Evolutionary conservation across 2,888 invertebrate genomes (phyloP), one percentile per base, ranked within the genome.

Genomic region (Rotaria sp.): DNA sequence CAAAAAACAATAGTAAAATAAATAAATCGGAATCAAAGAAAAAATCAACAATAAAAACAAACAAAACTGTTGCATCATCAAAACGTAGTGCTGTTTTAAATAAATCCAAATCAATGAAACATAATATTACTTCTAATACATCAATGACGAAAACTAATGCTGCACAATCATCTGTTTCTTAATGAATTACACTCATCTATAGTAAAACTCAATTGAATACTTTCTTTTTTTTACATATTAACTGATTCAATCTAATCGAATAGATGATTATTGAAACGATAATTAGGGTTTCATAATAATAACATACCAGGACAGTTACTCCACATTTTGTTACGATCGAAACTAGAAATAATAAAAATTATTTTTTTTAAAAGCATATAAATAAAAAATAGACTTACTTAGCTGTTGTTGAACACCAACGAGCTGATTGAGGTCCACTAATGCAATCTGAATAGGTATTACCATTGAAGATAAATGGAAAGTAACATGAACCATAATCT

Each of bases 401-500:
- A n/a, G 45, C 10, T 45, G 80, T 80, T 45, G 80, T 80, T 26
- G 41, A 41, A 45, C 80, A 80, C 80, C 80, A 80, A 13, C 80
- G 80, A 26, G 80, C 45, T 45, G 41, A 45, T 24, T 45, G 45
- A 13, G 45, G 26, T 26, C 80, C 80, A 45, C 24, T 41, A 4
- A 80, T 4, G 45, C 80, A 80, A 80, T 80, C 80, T 13, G 26
- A 80, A 41, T 45, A 80, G 2, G 24, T 80, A 1, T 13, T 41
- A 21, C 80, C 80, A n/a, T 80, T 80, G 13, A n/a, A 80, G 24
- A 45, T 45, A 45, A 80, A 80, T 41, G 80, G 80, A 45, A 80
- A 80, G 45, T 80, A 80, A 4, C 80, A 80, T 80, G 80, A 80
- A 24, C 15, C n/a, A 45, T 80, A 80, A n/a, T 80, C 80, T 80